Evolutionary conservation across 2,113 vertebrate species (phyloP).

Genomic region (Garra rufa): DNA sequence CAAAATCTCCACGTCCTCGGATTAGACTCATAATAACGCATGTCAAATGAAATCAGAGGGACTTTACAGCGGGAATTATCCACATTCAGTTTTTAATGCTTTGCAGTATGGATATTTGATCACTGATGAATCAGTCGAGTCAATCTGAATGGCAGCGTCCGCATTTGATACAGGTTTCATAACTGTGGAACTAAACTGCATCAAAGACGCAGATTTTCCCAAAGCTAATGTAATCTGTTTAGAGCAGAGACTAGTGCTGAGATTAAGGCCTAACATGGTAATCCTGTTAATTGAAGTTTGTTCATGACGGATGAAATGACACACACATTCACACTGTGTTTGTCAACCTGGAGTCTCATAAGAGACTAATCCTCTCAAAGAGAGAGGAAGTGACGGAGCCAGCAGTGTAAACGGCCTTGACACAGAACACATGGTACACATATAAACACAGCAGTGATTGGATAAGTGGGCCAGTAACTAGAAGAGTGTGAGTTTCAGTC

Average conservation of each 20-base stretch:
- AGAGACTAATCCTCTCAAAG: conserved; percentile 45
- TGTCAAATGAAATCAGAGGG: background rate
- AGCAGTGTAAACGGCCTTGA: background rate
- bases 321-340: background rate
- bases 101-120: conserved; percentile 18
- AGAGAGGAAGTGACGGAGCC: background rate
- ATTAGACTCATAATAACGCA: background rate
- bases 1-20: background rate
- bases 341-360: conserved; percentile 24
- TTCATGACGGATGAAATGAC: conserved; percentile 10
- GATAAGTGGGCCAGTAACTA: background rate
- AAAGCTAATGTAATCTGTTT: conserved; percentile 51
- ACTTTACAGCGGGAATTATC: background rate
- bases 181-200: background rate
- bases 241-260: conserved; percentile 27
- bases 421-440: conserved; percentile 2
- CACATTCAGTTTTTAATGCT: background rate
- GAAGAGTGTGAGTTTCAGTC: background rate
- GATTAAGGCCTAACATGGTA: conserved; percentile 47
- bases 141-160: background rate
- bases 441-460: background rate
- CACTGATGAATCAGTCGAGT: conserved; percentile 1
- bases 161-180: background rate
- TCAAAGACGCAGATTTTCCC: conserved; percentile 25
- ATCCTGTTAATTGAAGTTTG: conserved; percentile 52